Base-by-base conservation (phyloP, 2,888 invertebrate species). In the Cabera pusaria region DNA sequence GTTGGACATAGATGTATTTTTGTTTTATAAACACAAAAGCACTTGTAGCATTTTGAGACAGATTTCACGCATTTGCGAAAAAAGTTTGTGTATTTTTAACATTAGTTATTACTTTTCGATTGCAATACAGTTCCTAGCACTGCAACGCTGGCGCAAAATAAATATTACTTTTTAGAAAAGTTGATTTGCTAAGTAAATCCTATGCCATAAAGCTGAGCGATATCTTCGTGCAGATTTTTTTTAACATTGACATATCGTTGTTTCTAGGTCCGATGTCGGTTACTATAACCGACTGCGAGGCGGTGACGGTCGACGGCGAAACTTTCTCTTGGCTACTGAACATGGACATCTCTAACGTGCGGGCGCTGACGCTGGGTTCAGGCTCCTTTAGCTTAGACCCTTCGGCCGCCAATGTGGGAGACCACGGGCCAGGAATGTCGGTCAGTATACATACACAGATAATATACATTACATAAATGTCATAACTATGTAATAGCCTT, bases 291-390 rank as follows among this genome's bases (percentile, higher is more conserved):
- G 79, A 90, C 44, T 91, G 92, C 62, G 79, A 82, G 37, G 79
- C 84, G 56, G 92, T 93, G 6, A 82, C 89, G 8, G 82, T 94
- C 44, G 91, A 92, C 57, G 90, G 91, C 8, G 87, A 90, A 25
- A 91, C 93, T 0, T 94, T 94, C 61, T 92, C 93, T 17, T 92
- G 93, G 90, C 83, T 94, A 14, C 82, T 92, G 25, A 88, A 90
- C 42, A 90, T 93, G 65, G 86, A 76, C 35, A 90, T 94, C 47
- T 82, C 65, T 40, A 89, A 93, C 48, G 91, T 94, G 6, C 69
- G 69, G 2, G 75, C 84, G 11, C 71, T 94, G 29, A 82, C 88
- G 34, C 76, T 94, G 17, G 86, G 88, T 8, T 84, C 90, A 35
- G 90, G 92, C 26, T 89, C 93, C 0, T 94, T 94, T 68, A 90